phyloP scores from a whole-genome alignment of 2,888 invertebrate genomes.

The Harpagoxenus sublaevis region DNA sequence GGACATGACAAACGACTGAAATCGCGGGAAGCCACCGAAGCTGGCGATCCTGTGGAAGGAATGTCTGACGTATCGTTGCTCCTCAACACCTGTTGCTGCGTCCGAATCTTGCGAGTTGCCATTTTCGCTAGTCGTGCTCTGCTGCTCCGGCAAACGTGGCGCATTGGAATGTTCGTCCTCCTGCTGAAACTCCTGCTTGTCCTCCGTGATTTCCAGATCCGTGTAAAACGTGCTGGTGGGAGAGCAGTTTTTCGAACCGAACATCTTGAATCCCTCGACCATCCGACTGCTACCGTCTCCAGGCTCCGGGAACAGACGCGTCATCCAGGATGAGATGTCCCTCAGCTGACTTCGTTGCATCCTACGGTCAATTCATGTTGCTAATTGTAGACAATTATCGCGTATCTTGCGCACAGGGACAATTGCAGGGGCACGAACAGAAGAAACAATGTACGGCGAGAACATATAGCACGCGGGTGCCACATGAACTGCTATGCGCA shows the following conservation, averaged over 20 bases:
- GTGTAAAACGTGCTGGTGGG: constrained; percentile 84
- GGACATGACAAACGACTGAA: constrained; percentile 84
- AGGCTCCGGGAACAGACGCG: constrained; percentile 80
- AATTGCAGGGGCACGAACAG: not conserved
- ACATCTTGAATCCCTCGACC: constrained; percentile 81
- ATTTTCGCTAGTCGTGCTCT: constrained; percentile 80
- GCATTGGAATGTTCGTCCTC: constrained; percentile 72
- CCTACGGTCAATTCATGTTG: constrained; percentile 68
- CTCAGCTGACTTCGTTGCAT: constrained; percentile 84
- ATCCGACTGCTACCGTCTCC: constrained; percentile 75
- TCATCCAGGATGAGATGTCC: constrained; percentile 83
- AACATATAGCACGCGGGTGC: not conserved
- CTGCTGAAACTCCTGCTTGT: constrained; percentile 67
- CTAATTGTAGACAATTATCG: constrained; percentile 49
- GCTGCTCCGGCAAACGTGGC: constrained; percentile 77
- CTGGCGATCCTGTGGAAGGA: constrained; percentile 83
- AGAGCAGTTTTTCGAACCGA: constrained; percentile 81
- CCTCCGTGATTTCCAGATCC: constrained; percentile 77
- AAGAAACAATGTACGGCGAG: not conserved
- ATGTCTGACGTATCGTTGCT: constrained; percentile 79
- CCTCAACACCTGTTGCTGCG: constrained; percentile 75
- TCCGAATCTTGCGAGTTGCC: constrained; percentile 82
- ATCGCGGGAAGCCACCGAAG: constrained; percentile 83
- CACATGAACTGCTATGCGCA: not conserved
- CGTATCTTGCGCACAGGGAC: not conserved